Conservation (phyloP, 2,797 vertebrate genomes). For the Micropoecilia bifurca region DNA sequence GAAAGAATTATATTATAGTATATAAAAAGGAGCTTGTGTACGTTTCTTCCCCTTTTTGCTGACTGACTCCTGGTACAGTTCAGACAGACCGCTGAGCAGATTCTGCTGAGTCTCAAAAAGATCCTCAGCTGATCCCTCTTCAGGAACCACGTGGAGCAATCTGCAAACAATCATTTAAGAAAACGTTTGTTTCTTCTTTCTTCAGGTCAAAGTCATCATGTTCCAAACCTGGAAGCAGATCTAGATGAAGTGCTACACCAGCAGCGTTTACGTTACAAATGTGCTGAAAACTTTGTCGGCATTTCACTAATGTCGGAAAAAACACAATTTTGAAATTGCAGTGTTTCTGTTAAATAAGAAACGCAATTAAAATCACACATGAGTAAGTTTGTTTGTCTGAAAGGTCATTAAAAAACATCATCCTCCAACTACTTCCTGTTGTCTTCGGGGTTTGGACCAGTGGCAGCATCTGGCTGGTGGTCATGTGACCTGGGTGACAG, state of each 20-base stretch:
- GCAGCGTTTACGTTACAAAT: too few relatives aligned
- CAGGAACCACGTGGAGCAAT: constrained; percentile 83
- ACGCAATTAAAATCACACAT: too few relatives aligned
- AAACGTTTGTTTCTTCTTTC: background rate
- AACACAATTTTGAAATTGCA: too few relatives aligned
- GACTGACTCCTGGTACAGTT: constrained; percentile 83
- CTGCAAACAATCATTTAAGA: constrained; percentile 64
- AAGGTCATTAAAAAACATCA: too few relatives aligned
- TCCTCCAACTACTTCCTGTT: too few relatives aligned
- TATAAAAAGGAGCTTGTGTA: constrained; percentile 59
- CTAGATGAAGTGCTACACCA: background rate
- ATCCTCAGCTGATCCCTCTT: constrained; percentile 63
- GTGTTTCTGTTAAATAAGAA: too few relatives aligned
- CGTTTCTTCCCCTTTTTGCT: constrained; percentile 81
- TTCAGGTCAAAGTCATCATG: background rate
- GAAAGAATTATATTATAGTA: background rate
- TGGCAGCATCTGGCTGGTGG: too few relatives aligned
- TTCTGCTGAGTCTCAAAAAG: constrained; percentile 77
- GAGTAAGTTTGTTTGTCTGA: too few relatives aligned
- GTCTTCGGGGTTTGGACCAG: too few relatives aligned
- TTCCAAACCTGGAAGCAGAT: background rate
- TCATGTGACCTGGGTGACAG: too few relatives aligned
- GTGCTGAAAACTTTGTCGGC: too few relatives aligned
- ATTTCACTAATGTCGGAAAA: too few relatives aligned
- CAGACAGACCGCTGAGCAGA: constrained; percentile 82